These are phyloP conservation scores for Drosophila oshimai DNA, from an alignment of 1,140 invertebrate genomes.

Conservation along the genomic window DNA sequence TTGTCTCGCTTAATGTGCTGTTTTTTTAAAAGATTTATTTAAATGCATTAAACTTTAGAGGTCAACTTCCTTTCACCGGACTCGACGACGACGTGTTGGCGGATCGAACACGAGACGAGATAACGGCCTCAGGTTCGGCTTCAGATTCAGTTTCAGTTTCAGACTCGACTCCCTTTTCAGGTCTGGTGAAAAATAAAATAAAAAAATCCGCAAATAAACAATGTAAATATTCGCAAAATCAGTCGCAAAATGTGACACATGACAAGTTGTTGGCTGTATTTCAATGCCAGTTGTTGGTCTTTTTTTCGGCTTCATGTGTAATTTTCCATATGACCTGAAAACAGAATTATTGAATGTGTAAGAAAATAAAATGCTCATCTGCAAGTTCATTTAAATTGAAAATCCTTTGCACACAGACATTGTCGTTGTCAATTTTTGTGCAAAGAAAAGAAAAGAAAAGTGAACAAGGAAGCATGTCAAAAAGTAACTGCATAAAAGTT, in stretches of 20 bases:
- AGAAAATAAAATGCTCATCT: constrained; percentile 72
- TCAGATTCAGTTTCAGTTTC: constrained; percentile 21
- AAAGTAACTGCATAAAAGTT: constrained; percentile 81
- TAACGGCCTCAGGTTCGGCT: constrained; percentile 31
- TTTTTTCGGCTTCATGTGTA: constrained; percentile 49
- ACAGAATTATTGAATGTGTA: constrained; percentile 71
- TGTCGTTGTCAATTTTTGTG: constrained; percentile 77
- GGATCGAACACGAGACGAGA: constrained; percentile 31
- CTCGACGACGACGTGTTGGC: constrained; percentile 48
- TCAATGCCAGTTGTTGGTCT: constrained; percentile 63
- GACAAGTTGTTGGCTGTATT: constrained; percentile 72
- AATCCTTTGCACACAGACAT: constrained; percentile 55
- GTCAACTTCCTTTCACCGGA: constrained; percentile 78
- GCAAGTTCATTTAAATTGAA: constrained; percentile 80
- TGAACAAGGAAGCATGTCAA: constrained; percentile 68
- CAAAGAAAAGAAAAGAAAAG: constrained; percentile 31
- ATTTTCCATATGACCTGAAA: constrained; percentile 71
- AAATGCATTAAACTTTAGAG: constrained; percentile 81
- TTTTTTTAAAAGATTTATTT: constrained; percentile 70
- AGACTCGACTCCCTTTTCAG: constrained; percentile 13
- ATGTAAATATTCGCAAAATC: constrained; percentile 45
- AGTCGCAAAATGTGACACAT: constrained; percentile 74
- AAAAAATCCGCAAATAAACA: not conserved
- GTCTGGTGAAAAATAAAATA: not conserved
- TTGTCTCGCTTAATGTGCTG: constrained; percentile 61